Conservation (phyloP, 1,140 invertebrate species). For the Prorops nasuta region DNA sequence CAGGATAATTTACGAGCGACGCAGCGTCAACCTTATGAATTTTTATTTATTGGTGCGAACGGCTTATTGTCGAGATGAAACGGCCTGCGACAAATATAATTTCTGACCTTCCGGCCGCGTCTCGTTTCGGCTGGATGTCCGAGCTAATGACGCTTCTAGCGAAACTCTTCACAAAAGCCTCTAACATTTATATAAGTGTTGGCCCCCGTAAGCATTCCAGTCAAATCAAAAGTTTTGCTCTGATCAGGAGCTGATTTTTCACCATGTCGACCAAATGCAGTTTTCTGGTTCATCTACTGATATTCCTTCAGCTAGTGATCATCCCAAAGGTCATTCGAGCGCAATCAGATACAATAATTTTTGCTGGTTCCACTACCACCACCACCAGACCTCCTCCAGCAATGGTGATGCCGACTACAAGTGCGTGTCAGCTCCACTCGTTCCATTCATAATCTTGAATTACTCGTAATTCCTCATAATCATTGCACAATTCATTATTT, state of each 20-base stretch:
- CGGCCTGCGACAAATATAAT: too few species aligned
- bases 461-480: background rate
- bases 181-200: background rate
- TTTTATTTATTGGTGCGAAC: too few species aligned
- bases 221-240: background rate
- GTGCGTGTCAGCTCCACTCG: background rate
- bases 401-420: too few species aligned
- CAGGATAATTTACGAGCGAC: too few species aligned
- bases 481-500: conserved; percentile 2
- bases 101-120: too few species aligned
- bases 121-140: conserved; percentile 23
- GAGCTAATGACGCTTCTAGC: conserved; percentile 22
- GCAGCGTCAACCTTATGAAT: too few species aligned
- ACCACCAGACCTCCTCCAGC: background rate
- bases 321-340: background rate
- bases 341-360: background rate
- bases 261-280: background rate
- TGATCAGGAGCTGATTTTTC: background rate
- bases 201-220: background rate
- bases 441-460: conserved; percentile 1
- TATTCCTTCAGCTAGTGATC: background rate
- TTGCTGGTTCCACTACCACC: background rate
- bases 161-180: conserved; percentile 16
- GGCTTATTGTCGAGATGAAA: too few species aligned
- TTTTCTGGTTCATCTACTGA: background rate